Percentiles rank a stretch among this genome's conserved stretches.
phyloP scores from a whole-genome alignment of 2,113 vertebrate genomes.

The Chunga burmeisteri region DNA sequence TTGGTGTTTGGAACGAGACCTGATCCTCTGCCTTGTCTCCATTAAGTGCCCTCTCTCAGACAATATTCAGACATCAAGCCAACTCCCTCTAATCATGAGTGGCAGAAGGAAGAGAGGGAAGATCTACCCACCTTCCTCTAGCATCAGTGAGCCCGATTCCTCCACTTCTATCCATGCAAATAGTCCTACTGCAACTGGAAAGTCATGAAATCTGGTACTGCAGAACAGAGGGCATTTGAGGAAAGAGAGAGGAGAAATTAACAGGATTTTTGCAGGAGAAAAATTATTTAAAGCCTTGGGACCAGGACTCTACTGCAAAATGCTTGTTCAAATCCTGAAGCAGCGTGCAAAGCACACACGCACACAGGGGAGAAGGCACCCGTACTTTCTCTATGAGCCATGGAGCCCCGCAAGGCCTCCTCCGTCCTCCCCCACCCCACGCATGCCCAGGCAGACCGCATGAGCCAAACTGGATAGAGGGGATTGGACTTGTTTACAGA shows the following conservation, averaged over 20 bases:
- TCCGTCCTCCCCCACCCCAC: background rate
- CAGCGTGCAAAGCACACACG: background rate
- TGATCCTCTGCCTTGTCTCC: background rate
- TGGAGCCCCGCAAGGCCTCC: background rate
- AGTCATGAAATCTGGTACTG: background rate
- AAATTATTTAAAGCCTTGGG: background rate
- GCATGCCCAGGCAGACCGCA: constrained; percentile 73
- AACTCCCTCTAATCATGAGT: background rate
- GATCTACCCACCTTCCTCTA: constrained; percentile 35
- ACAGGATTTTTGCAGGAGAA: background rate
- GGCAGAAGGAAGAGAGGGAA: constrained; percentile 9
- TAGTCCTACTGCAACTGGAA: constrained; percentile 2
- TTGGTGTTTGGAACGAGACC: background rate
- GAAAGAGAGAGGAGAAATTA: constrained; percentile 22
- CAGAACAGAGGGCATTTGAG: constrained; percentile 2
- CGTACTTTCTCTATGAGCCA: background rate
- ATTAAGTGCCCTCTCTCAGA: background rate
- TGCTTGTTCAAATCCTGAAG: background rate
- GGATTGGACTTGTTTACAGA: constrained; percentile 86
- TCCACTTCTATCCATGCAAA: constrained; percentile 38
- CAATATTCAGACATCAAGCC: background rate
- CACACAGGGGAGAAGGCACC: background rate
- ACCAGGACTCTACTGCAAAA: background rate
- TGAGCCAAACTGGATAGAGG: constrained; percentile 80
- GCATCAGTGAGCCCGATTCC: constrained; percentile 19